Evolutionary conservation across 2,888 invertebrate species (phyloP).

Genomic region (Acleris sparsana): DNA sequence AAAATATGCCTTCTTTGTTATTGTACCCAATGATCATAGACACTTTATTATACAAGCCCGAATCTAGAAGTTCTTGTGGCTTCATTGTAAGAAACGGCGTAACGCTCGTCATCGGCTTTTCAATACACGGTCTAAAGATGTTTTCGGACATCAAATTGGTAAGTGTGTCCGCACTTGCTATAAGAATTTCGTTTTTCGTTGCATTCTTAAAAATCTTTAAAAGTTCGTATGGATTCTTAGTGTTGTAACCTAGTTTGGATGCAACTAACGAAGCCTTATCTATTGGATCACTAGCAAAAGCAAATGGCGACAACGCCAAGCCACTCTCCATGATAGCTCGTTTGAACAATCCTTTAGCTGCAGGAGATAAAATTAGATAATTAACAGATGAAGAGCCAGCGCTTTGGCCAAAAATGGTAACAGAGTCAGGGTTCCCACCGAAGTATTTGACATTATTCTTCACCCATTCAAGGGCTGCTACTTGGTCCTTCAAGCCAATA

Average conservation of each 20-base stretch:
- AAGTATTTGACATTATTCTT: slow-evolving; percentile 38
- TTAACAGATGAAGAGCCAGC: slow-evolving; percentile 39
- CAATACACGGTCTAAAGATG: slow-evolving; percentile 25
- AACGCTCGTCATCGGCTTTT: slow-evolving; percentile 13
- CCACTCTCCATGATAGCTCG: slow-evolving; percentile 41
- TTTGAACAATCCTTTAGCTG: slow-evolving; percentile 37
- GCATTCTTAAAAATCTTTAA: slow-evolving; percentile 38
- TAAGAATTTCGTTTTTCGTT: slow-evolving; percentile 33
- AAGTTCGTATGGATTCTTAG: slow-evolving; percentile 39
- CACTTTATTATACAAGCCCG: slow-evolving; percentile 38
- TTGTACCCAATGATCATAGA: slow-evolving; percentile 41
- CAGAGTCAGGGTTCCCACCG: slow-evolving; percentile 38
- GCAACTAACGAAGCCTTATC: slow-evolving; percentile 38
- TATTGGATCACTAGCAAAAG: slow-evolving; percentile 34
- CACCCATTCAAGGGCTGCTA: slow-evolving; percentile 39
- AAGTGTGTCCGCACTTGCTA: slow-evolving; percentile 32
- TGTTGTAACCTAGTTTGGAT: slow-evolving; percentile 37
- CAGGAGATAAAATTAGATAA: slow-evolving; percentile 37
- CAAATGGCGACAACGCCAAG: slow-evolving; percentile 39
- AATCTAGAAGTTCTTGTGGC: slow-evolving; percentile 36
- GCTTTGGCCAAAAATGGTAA: slow-evolving; percentile 40
- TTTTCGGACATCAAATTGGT: slow-evolving; percentile 16
- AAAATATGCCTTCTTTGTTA: slow-evolving; percentile 39
- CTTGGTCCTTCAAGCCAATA: slow-evolving; percentile 39
- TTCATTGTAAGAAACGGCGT: slow-evolving; percentile 36